Percentiles rank a stretch among this genome's conserved stretches.
phyloP scores from a whole-genome alignment of 2,888 invertebrate genomes.

The Folsomia manolachei region DNA sequence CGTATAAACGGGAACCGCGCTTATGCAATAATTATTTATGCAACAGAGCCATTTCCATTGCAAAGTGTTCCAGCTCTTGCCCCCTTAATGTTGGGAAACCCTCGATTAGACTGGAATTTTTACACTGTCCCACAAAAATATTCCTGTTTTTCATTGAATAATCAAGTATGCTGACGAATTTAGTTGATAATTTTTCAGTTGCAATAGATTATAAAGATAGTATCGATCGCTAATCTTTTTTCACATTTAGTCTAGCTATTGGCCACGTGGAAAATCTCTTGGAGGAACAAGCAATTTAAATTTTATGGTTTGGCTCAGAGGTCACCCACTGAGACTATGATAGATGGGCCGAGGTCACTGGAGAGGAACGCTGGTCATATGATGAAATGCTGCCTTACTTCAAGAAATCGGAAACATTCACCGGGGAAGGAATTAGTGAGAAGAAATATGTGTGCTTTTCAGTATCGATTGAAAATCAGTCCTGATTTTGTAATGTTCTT shows the following conservation, averaged over 20 bases:
- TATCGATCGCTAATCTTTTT: conserved; percentile 7
- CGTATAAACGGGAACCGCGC: no score
- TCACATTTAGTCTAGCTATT: not conserved
- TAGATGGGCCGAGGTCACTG: not conserved
- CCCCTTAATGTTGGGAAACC: conserved; percentile 30
- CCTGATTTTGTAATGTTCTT: not conserved
- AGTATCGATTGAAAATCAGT: not conserved
- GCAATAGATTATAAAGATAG: not conserved
- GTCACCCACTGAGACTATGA: conserved; percentile 4
- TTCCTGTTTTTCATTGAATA: conserved; percentile 37
- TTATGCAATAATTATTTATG: no score
- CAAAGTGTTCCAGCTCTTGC: conserved; percentile 33
- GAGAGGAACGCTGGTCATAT: conserved; percentile 9
- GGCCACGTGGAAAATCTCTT: conserved; percentile 10
- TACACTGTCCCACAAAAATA: conserved; percentile 37
- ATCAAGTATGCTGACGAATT: no score
- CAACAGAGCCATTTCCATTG: conserved; percentile 42
- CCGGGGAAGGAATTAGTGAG: not conserved
- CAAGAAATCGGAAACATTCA: conserved; percentile 9
- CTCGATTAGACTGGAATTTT: conserved; percentile 36
- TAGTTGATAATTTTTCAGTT: conserved; percentile 9
- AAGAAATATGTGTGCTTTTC: not conserved
- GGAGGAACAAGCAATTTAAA: conserved; percentile 10
- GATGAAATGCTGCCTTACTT: conserved; percentile 7
- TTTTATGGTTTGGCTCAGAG: conserved; percentile 11